These are phyloP conservation scores for Agrilus planipennis DNA, from an alignment of 1,140 invertebrate species.

Conservation along the genomic window DNA sequence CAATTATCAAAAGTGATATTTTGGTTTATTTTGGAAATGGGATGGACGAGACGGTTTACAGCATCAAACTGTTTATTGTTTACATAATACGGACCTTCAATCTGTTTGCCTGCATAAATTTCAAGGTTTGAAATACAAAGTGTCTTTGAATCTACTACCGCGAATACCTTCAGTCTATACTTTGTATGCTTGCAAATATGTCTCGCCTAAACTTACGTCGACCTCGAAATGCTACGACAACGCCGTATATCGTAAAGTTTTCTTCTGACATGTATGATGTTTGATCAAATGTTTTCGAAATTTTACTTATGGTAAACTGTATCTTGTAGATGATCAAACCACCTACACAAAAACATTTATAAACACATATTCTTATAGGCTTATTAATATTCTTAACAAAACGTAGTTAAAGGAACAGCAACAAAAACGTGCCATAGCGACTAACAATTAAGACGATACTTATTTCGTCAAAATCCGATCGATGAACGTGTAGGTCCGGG, in stretches of 20 bases:
- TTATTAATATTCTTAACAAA: no score
- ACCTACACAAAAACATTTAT: no score
- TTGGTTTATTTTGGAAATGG: conserved; percentile 21
- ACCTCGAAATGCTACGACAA: conserved; percentile 34
- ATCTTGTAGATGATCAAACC: no score
- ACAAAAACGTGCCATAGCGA: no score
- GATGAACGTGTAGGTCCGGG: no score
- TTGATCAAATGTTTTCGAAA: no score
- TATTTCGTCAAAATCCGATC: no score
- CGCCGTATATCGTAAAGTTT: conserved; percentile 33
- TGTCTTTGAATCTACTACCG: conserved; percentile 17
- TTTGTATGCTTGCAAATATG: conserved; percentile 25
- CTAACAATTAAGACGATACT: no score
- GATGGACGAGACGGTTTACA: conserved; percentile 21
- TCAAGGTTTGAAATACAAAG: conserved; percentile 23
- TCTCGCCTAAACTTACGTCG: conserved; percentile 33
- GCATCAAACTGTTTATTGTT: conserved; percentile 14
- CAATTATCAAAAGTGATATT: conserved; percentile 30
- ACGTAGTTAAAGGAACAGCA: no score
- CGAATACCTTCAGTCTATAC: conserved; percentile 29
- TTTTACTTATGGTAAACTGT: no score
- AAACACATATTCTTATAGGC: no score
- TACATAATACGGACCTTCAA: conserved; percentile 16
- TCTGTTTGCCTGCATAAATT: conserved; percentile 23
- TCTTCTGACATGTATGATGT: conserved; percentile 9